phyloP scores from a whole-genome alignment of 2,797 vertebrate species.

The Centroberyx gerrardi region DNA sequence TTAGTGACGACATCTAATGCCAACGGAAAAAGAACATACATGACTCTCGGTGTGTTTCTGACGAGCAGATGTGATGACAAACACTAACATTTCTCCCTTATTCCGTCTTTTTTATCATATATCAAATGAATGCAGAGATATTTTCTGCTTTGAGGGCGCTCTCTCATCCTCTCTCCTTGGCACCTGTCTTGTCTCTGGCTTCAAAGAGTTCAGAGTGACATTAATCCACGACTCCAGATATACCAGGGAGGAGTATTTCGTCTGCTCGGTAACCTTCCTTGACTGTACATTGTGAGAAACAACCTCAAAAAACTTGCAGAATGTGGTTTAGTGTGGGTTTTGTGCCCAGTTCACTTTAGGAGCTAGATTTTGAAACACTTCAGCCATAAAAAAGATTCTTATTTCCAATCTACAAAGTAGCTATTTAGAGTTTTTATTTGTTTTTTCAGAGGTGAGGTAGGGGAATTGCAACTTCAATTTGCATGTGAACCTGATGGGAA shows the following conservation, averaged over 20 bases:
- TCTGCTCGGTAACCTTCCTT: constrained; percentile 5
- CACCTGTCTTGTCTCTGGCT: constrained; percentile 13
- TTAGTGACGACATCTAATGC: neutral
- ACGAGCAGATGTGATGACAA: neutral
- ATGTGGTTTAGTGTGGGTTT: neutral
- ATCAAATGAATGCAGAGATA: constrained; percentile 4
- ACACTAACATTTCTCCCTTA: neutral
- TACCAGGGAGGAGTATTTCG: neutral
- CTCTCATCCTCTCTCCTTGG: constrained; percentile 18
- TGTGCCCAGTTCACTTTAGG: neutral
- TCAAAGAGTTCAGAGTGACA: constrained; percentile 21
- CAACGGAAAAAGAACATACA: constrained; percentile 7
- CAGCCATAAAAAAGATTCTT: neutral
- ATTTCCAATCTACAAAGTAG: neutral
- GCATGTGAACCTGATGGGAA: constrained; percentile 1
- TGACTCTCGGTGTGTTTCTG: neutral
- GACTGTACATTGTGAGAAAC: neutral
- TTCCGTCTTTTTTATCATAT: constrained; percentile 9
- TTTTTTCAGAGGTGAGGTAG: constrained; percentile 6
- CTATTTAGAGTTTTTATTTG: constrained; percentile 2
- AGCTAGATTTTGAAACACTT: too few species aligned
- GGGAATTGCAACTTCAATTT: constrained; percentile 28
- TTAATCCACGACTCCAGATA: neutral
- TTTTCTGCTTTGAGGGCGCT: constrained; percentile 1
- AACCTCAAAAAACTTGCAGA: neutral